Evolutionary conservation across 2,797 vertebrate genomes (phyloP), one percentile per base, ranked within the genome.

Genomic region (Chromis chromis): DNA sequence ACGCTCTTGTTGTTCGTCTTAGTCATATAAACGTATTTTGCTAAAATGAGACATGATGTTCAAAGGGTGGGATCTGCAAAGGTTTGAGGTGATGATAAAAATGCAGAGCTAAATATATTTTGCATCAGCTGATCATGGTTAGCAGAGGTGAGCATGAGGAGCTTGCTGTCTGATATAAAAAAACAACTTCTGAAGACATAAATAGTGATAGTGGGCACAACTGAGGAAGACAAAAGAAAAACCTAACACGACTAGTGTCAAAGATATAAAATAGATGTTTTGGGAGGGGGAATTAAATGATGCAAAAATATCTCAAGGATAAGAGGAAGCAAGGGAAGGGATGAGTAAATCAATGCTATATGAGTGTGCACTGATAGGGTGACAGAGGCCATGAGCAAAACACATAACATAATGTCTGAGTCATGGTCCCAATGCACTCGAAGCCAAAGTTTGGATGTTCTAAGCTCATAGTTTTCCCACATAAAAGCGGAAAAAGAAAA

Each of bases 401-500:
- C 61, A 53, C 62, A 66, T 4, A 27, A 69, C 24, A 59, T 55
- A 67, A 66, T 39, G 31, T 36, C 25, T 70, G 83, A 67, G 61
- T 72, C 77, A 71, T 71, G 65, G 56, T 79, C 76, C 70, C 71
- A 65, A 17, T 61, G 36, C 50, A 59, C 62, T 50, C 4, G 0
- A 11, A 74, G 65, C 28, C 68, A 80, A 65, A 66, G 22, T 76
- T 64, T 3, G 8, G 62, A 75, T 25, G 3, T 63, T 76, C 6
- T 24, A 17, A 75, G 33, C 54, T 68, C 46, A 75, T 69, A 55
- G 48, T 58, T 78, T 77, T 79, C 63, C 83, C 81, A 88, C 88
- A 90, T 86, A n/a, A 85, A 88, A 75, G 84, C 61, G 50, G 59
- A 80, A 74, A 72, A 73, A 66, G 40, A 75, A 77, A 63, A 59